Percentiles rank a stretch among this genome's conserved stretches.
Conservation (phyloP, 2,113 vertebrate species). For the Larimichthys crocea region DNA sequence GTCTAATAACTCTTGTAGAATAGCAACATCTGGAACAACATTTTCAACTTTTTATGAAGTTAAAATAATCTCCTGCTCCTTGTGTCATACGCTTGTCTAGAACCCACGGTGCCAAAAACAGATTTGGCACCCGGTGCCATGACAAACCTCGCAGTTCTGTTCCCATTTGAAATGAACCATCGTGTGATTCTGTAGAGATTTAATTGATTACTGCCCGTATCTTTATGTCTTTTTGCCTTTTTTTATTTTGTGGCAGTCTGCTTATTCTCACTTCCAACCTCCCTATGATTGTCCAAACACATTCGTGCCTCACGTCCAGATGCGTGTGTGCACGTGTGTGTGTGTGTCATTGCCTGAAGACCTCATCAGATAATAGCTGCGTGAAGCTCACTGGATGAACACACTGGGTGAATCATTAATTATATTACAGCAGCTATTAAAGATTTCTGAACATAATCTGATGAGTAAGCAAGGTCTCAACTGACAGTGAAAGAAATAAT, state of each 20-base stretch:
- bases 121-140: not conserved
- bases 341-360: not conserved
- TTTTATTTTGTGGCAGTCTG: not conserved
- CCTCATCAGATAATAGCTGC: slow-evolving; percentile 21
- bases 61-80: not conserved
- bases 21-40: slow-evolving; percentile 21
- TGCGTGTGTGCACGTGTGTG: slow-evolving; percentile 17
- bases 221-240: not conserved
- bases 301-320: not conserved
- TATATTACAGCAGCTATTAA: slow-evolving; percentile 31
- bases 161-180: not conserved
- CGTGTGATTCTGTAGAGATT: not conserved
- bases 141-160: not conserved
- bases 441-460: slow-evolving; percentile 22
- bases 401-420: slow-evolving; percentile 19
- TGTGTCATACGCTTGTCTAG: not conserved
- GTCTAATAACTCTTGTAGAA: not conserved
- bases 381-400: not conserved
- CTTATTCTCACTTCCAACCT: slow-evolving; percentile 7
- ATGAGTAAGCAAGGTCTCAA: slow-evolving; percentile 19
- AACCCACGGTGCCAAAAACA: not conserved
- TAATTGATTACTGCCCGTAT: not conserved
- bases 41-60: not conserved
- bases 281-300: not conserved
- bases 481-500: slow-evolving; percentile 2